Percentiles rank a stretch among this genome's conserved stretches.
These are phyloP conservation scores for Triplophysa tibetana DNA, from an alignment of 2,113 vertebrate genomes.

Conservation along the genomic window DNA sequence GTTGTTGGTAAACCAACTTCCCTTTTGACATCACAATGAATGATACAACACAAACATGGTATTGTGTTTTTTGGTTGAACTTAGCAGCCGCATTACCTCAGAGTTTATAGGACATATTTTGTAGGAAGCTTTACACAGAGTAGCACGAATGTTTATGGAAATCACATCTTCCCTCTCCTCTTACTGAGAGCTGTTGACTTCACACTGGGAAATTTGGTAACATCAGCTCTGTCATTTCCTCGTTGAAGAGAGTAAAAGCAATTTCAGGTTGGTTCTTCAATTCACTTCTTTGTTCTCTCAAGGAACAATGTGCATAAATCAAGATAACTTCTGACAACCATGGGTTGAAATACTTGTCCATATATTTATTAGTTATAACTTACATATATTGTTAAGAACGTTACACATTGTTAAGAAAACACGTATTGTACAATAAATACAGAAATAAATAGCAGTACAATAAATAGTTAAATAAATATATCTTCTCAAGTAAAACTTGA, in stretches of 20 bases:
- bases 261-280: not conserved
- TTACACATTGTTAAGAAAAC: slow-evolving; percentile 16
- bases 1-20: slow-evolving; percentile 23
- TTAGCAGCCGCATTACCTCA: not conserved
- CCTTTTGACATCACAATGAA: not conserved
- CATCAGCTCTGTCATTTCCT: slow-evolving; percentile 44
- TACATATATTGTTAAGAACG: not conserved
- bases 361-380: slow-evolving; percentile 34
- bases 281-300: not conserved
- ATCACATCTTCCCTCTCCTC: slow-evolving; percentile 72
- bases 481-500: slow-evolving; percentile 60
- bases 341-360: slow-evolving; percentile 4
- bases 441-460: slow-evolving; percentile 58
- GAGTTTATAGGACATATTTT: slow-evolving; percentile 8
- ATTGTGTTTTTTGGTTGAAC: not conserved
- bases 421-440: slow-evolving; percentile 49
- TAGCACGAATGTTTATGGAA: slow-evolving; percentile 71
- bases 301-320: not conserved
- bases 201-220: slow-evolving; percentile 56
- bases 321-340: not conserved
- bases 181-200: slow-evolving; percentile 22
- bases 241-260: slow-evolving; percentile 24
- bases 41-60: not conserved
- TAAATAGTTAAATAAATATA: slow-evolving; percentile 67
- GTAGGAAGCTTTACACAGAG: slow-evolving; percentile 41